Evolutionary conservation across 1,140 invertebrate genomes (phyloP).

Genomic region (Nasonia giraulti): DNA sequence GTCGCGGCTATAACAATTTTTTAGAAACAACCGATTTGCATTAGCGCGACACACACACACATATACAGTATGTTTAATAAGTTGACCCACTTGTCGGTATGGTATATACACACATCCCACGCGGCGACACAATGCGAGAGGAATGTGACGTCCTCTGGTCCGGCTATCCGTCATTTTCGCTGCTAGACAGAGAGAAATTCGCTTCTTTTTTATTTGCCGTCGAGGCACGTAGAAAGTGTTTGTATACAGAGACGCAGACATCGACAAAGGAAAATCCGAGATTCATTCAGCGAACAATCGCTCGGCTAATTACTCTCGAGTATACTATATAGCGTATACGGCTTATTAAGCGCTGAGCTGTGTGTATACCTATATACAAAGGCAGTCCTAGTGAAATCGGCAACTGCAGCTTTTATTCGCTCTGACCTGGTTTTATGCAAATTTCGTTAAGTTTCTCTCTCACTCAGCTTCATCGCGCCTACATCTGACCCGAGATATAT

Average conservation of each 20-base stretch:
- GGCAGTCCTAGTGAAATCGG: neutral
- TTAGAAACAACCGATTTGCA: neutral
- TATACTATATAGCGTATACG: too few species aligned
- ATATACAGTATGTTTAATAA: constrained; percentile 7
- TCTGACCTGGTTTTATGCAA: constrained; percentile 47
- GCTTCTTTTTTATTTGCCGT: neutral
- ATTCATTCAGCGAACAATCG: neutral
- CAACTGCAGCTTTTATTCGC: constrained; percentile 16
- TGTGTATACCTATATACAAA: neutral
- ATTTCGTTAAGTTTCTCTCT: constrained; percentile 38
- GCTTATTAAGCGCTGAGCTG: neutral
- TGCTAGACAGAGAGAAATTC: neutral
- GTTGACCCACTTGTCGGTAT: constrained; percentile 6
- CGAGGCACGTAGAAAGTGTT: neutral
- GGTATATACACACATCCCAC: neutral
- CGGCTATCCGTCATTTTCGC: neutral
- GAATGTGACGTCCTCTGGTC: neutral
- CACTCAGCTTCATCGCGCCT: neutral
- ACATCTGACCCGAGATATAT: neutral
- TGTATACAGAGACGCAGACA: neutral
- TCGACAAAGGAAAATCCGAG: neutral
- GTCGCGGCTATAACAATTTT: neutral
- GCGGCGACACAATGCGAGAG: neutral
- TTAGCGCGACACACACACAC: neutral
- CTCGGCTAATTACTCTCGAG: neutral